Evolutionary conservation across 1,140 invertebrate genomes (phyloP).

Genomic region (Littorina saxatilis): DNA sequence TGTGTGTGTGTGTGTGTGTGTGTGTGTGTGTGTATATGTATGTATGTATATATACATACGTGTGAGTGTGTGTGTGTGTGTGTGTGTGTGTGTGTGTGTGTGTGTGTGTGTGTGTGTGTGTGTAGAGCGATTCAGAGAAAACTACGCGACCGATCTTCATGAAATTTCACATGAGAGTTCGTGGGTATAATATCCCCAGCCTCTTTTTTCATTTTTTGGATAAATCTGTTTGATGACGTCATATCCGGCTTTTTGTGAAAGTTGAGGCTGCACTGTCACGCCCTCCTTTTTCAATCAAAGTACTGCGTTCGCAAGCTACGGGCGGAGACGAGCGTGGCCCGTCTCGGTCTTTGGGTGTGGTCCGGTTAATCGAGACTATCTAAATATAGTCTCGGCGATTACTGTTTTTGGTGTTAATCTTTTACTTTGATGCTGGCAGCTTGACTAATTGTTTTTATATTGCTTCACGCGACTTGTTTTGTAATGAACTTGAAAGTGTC

Average conservation of each 20-base stretch:
- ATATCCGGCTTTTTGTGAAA: neutral
- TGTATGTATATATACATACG: neutral
- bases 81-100: neutral
- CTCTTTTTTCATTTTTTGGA: neutral
- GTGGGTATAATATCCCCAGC: no score
- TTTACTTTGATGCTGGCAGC: no score
- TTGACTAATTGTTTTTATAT: no score
- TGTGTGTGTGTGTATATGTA: neutral
- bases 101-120: neutral
- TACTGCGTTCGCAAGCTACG: no score
- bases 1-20: constrained; percentile 15
- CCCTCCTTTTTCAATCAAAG: neutral
- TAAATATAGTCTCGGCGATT: no score
- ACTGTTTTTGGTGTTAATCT: no score
- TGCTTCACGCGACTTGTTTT: no score
- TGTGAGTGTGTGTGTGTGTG: neutral
- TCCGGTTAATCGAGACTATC: neutral
- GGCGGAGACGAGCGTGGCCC: no score
- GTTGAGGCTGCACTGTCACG: neutral
- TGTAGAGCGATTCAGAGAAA: no score
- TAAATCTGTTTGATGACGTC: neutral
- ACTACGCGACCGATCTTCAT: no score
- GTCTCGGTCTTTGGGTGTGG: neutral
- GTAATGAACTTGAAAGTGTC: no score
- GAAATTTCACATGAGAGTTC: no score